Evolutionary conservation across 1,140 invertebrate genomes (phyloP), one percentile per base, ranked within the genome.

Genomic region (Apocrypta bakeri): DNA sequence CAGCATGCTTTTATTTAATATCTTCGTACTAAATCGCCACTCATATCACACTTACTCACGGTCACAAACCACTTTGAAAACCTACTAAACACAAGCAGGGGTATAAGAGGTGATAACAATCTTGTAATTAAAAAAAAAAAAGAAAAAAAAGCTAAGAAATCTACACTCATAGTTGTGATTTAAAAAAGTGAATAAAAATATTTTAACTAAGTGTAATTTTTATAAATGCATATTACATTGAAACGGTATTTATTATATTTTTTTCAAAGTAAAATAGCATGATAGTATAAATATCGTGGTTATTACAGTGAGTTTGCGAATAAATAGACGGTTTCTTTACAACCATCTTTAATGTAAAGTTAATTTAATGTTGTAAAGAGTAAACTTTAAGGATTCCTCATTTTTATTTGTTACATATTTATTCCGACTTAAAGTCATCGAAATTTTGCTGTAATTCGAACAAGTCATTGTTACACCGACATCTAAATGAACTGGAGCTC

Each of bases 391-490:
- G 83, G 85, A 90, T 85, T 84, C 88, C 83, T 90, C 85, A 89
- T 91, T 89, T 91, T 92, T 92, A 91, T 91, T 91, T 91, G 91
- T 92, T 92, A 89, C 91, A 92, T 92, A 92, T 92, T 91, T 91
- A 90, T 92, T 92, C 89, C 89, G 90, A 89, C 87, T 90, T 90
- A 90, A 91, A 92, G 91, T 90, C 90, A 89, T 86, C 90, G 90
- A 92, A 92, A 92, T 92, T 92, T 90, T 90, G 91, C 90, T 91
- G 90, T 92, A 91, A 92, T 89, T 90, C 91, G 87, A 92, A 92
- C 91, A 92, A 92, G 90, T 91, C 88, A 90, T 87, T 92, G 91
- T 91, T 92, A 90, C 91, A 92, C 82, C 91, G 90, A 85, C 91
- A 92, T 88, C 90, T 92, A 88, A 92, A 92, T 85, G 91, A 92